Percentiles rank a stretch among this genome's conserved stretches.
Conservation (phyloP, 2,888 invertebrate genomes). For the Limnephilus rhombicus region DNA sequence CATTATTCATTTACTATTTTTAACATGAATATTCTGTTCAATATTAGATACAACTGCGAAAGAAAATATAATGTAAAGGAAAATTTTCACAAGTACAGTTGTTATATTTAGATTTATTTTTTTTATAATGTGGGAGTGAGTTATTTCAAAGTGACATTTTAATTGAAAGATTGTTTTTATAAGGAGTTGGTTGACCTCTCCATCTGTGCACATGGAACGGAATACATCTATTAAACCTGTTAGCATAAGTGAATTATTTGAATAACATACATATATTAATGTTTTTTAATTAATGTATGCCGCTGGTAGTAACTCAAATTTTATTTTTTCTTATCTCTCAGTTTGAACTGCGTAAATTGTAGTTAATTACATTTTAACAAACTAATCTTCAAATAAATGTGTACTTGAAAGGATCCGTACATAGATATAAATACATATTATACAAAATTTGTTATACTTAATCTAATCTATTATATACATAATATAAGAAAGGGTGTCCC, state of each 20-base stretch:
- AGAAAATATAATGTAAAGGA: neutral
- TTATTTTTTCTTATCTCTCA: neutral
- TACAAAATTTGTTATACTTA: neutral
- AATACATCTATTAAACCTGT: neutral
- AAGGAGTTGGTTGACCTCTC: neutral
- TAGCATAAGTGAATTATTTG: neutral
- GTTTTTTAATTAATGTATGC: neutral
- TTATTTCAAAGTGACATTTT: neutral
- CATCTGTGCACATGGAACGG: neutral
- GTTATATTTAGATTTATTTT: neutral
- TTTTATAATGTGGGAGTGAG: neutral
- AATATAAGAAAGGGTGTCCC: too few species aligned
- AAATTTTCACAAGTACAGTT: neutral
- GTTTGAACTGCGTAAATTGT: neutral
- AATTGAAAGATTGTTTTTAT: neutral
- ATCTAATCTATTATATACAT: too few species aligned
- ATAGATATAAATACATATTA: neutral
- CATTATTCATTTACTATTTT: neutral
- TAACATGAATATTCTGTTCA: neutral
- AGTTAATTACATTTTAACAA: conserved; percentile 4
- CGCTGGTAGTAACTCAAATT: neutral
- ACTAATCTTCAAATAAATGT: neutral
- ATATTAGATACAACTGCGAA: neutral
- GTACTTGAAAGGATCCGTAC: neutral
- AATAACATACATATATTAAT: neutral